phyloP scores from a whole-genome alignment of 2,888 invertebrate species.

The Odontocerum albicorne region DNA sequence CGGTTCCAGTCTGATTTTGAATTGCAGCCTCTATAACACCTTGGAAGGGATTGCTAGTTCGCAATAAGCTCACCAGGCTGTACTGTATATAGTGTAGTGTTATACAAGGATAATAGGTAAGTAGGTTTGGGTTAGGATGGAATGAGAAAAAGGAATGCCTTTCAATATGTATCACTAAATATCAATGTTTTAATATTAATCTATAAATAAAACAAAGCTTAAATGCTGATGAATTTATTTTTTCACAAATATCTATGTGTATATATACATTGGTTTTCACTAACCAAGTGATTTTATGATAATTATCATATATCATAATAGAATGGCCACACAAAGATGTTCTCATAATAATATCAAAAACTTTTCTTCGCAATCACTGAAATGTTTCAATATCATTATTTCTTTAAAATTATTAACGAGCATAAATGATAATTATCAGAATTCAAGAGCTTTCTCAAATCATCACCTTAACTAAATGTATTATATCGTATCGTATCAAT shows the following conservation, averaged over 20 bases:
- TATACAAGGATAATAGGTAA: background rate
- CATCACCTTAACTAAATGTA: too few relatives aligned
- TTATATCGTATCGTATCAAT: too few relatives aligned
- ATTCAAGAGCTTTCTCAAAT: too few relatives aligned
- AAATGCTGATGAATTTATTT: conserved; percentile 35
- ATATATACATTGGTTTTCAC: conserved; percentile 37
- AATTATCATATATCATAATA: conserved; percentile 27
- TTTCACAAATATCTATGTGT: conserved; percentile 36
- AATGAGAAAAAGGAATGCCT: background rate
- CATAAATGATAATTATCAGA: too few relatives aligned
- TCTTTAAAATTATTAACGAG: too few relatives aligned
- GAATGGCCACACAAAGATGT: conserved; percentile 29
- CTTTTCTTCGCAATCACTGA: conserved; percentile 20
- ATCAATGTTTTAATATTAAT: too few relatives aligned
- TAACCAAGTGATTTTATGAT: conserved; percentile 36
- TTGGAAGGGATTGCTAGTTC: background rate
- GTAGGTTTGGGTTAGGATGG: background rate
- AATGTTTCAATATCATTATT: conserved; percentile 27
- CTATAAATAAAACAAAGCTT: background rate
- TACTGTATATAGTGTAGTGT: background rate
- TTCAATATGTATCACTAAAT: too few relatives aligned
- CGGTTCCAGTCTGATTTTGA: too few relatives aligned
- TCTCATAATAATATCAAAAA: conserved; percentile 24
- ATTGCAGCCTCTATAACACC: too few relatives aligned
- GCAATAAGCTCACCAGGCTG: background rate